Base-by-base conservation (phyloP, 2,113 vertebrate genomes). In the Pteruthius melanotis region DNA sequence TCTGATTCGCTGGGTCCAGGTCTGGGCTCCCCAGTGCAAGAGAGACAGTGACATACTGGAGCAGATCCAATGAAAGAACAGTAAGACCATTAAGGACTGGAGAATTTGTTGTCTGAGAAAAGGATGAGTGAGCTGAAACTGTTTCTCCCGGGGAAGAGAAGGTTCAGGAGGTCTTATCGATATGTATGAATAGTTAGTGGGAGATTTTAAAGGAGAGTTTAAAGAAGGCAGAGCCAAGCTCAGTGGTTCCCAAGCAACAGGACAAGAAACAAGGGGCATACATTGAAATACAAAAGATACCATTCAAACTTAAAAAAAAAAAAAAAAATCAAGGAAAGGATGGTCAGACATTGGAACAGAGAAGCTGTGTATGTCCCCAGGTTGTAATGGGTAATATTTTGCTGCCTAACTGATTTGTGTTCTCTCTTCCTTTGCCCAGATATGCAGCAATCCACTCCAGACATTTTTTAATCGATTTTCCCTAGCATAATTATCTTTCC, bases 401-500 rank as follows among this genome's bases (percentile, higher is more conserved):
- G 10, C 24, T 45, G 17, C 26, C 45, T 69, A 39, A 54, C 20
- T 60, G 15, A 28, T 86, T 47, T 79, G 19, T 40, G 24, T 60
- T 86, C 9, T 50, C 33, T 78, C 14, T 82, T 87, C 22, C 13
- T 71, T 76, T 83, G 14, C 16, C 26, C 26, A 65, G 4, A 24
- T 27, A 35, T 5, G 19, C 50, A 82, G 7, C 14, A 60, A 45
- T 8, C 3, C 8, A 23, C 21, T 74, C 24, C 39, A 89, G 35
- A 63, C 14, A 64, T 68, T 49, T 35, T 17, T 54, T 15, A 64
- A 74, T 50, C 0, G 0, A 8, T 49, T 77, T 35, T 77, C 15
- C 15, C 2, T 27, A 10, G 3, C 28, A 23, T 16, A 66, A 21
- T n/a, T 15, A 45, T 31, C 9, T 66, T 40, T 53, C 23, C 31